These are phyloP conservation scores for Microctonus aethiopoides DNA, from an alignment of 2,888 invertebrate genomes.

Conservation along the genomic window DNA sequence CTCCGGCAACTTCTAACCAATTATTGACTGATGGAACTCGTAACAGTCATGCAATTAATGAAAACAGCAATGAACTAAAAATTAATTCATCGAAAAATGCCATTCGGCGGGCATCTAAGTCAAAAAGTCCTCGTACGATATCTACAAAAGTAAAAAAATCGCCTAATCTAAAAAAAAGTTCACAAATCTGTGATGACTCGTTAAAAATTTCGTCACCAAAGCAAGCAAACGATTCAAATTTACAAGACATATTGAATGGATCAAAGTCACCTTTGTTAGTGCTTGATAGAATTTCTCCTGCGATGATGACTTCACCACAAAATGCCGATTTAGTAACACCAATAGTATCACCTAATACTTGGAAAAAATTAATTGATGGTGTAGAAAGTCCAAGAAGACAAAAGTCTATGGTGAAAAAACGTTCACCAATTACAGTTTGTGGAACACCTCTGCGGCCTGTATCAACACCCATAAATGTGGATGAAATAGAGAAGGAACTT, in stretches of 20 bases:
- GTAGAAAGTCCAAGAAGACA: constrained; percentile 36
- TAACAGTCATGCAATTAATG: constrained; percentile 13
- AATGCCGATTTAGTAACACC: constrained; percentile 23
- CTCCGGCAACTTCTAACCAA: constrained; percentile 42
- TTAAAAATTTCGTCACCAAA: neutral
- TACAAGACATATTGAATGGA: neutral
- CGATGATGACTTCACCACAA: constrained; percentile 19
- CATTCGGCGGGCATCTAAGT: constrained; percentile 40
- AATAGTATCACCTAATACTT: constrained; percentile 27
- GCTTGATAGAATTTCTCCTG: constrained; percentile 24
- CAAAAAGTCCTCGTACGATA: constrained; percentile 36
- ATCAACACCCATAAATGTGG: constrained; percentile 8
- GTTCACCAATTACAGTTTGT: constrained; percentile 31
- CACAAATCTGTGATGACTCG: neutral
- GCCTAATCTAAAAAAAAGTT: constrained; percentile 7
- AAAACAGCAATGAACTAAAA: constrained; percentile 8
- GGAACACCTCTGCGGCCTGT: constrained; percentile 38
- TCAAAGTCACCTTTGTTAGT: constrained; percentile 28
- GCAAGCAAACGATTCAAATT: neutral
- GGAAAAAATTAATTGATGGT: constrained; percentile 27
- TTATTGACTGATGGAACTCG: constrained; percentile 33
- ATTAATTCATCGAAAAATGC: constrained; percentile 28
- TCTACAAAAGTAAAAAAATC: constrained; percentile 34
- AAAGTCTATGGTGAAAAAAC: constrained; percentile 38
- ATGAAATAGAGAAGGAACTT: neutral